A percentile compares a stretch with the other conserved stretches of the same genome.
Evolutionary conservation across 2,888 invertebrate genomes (phyloP).

Genomic region (Flexamia atlantica): DNA sequence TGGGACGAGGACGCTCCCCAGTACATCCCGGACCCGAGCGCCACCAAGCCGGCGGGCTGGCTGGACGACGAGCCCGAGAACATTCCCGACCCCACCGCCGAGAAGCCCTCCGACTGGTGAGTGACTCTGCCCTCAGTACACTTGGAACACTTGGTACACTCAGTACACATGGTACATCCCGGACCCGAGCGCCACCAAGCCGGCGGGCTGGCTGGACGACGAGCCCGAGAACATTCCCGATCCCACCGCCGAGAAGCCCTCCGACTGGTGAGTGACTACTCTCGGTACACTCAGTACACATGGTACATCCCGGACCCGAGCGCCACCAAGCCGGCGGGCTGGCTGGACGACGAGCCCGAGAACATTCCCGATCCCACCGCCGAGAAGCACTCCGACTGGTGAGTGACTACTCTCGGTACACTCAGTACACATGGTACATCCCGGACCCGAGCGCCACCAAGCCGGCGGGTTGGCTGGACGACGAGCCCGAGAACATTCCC

Average conservation of each 20-base stretch:
- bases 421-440: no score
- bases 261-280: conserved; percentile 86
- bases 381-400: conserved; percentile 93
- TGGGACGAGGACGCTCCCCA: conserved; percentile 98
- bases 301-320: conserved; percentile 90
- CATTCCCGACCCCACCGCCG: conserved; percentile 91
- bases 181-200: conserved; percentile 90
- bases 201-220: conserved; percentile 95
- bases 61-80: conserved; percentile 93
- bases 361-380: conserved; percentile 93
- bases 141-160: no score
- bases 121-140: no score
- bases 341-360: conserved; percentile 95
- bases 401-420: no score
- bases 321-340: conserved; percentile 92
- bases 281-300: no score
- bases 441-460: conserved; percentile 89
- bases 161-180: no score
- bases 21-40: conserved; percentile 91
- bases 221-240: conserved; percentile 93
- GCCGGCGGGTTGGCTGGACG: conserved; percentile 95
- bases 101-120: conserved; percentile 93
- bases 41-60: conserved; percentile 94
- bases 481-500: conserved; percentile 91
- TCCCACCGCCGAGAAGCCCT: conserved; percentile 90